Conservation (phyloP, 2,888 invertebrate genomes). For the Noctua fimbriata region DNA sequence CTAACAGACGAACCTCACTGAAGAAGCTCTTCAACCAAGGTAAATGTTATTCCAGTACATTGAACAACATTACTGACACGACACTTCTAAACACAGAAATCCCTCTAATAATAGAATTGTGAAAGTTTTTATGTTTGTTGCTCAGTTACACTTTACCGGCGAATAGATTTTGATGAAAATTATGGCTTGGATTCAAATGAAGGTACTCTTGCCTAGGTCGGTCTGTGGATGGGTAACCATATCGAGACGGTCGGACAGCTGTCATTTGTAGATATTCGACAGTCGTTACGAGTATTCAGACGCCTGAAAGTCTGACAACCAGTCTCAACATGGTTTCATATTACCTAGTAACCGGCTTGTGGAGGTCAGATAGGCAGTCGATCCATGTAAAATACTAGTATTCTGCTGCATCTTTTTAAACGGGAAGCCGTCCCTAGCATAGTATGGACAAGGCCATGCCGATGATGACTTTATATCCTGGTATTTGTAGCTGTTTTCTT, state of each 20-base stretch:
- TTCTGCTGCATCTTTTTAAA: background rate
- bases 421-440: background rate
- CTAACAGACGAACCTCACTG: slow-evolving; percentile 30
- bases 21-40: slow-evolving; percentile 42
- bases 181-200: background rate
- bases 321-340: background rate
- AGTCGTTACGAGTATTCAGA: background rate
- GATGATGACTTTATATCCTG: background rate
- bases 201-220: background rate
- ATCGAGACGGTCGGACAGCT: background rate
- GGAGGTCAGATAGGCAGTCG: background rate
- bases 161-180: background rate
- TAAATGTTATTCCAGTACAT: slow-evolving; percentile 55
- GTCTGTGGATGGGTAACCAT: background rate
- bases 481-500: background rate
- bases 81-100: slow-evolving; percentile 6
- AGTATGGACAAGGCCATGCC: background rate
- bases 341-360: background rate
- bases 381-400: background rate
- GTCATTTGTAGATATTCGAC: background rate
- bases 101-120: background rate
- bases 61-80: slow-evolving; percentile 46
- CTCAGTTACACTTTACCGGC: background rate
- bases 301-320: background rate
- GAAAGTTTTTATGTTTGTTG: slow-evolving; percentile 1